phyloP scores from a whole-genome alignment of 1,140 invertebrate species.

The Aphelenchoides besseyi region DNA sequence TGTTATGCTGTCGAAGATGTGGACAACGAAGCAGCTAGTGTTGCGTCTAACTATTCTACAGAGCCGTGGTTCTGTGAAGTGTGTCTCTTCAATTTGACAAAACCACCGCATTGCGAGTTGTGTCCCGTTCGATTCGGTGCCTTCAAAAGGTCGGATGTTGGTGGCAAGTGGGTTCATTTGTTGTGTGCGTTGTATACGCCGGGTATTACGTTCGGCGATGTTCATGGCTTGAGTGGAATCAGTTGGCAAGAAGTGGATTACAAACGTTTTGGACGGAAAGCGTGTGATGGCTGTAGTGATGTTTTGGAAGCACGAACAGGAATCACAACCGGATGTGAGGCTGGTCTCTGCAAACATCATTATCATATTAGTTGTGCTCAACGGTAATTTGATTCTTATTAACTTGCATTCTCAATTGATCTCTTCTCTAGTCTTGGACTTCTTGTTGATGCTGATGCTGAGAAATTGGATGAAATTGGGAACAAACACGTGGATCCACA shows the following conservation, averaged over 20 bases:
- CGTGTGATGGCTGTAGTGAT: constrained; percentile 76
- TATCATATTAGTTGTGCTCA: constrained; percentile 87
- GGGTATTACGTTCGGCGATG: constrained; percentile 93
- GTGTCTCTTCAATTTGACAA: constrained; percentile 64
- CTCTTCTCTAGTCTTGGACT: constrained; percentile 42
- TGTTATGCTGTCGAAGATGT: constrained; percentile 38
- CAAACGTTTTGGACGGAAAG: constrained; percentile 84
- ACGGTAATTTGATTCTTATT: constrained; percentile 23
- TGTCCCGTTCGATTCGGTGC: constrained; percentile 75
- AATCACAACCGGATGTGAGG: constrained; percentile 91
- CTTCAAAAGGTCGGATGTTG: constrained; percentile 72
- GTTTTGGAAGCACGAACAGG: constrained; percentile 80
- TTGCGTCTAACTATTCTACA: constrained; percentile 34
- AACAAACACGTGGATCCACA: constrained; percentile 20
- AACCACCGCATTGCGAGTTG: constrained; percentile 66
- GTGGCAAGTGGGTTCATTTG: constrained; percentile 83
- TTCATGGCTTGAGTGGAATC: constrained; percentile 72
- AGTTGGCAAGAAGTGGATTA: constrained; percentile 94
- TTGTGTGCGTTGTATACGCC: constrained; percentile 93
- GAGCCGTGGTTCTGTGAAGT: constrained; percentile 66
- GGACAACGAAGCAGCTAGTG: constrained; percentile 27
- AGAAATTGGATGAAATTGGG: constrained; percentile 6
- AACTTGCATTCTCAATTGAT: constrained; percentile 13
- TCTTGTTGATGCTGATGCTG: constrained; percentile 44
- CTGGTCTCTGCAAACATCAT: constrained; percentile 91